Percentiles rank a stretch among this genome's conserved stretches.
phyloP scores from a whole-genome alignment of 2,888 invertebrate genomes.

The Sminthurides aquaticus region DNA sequence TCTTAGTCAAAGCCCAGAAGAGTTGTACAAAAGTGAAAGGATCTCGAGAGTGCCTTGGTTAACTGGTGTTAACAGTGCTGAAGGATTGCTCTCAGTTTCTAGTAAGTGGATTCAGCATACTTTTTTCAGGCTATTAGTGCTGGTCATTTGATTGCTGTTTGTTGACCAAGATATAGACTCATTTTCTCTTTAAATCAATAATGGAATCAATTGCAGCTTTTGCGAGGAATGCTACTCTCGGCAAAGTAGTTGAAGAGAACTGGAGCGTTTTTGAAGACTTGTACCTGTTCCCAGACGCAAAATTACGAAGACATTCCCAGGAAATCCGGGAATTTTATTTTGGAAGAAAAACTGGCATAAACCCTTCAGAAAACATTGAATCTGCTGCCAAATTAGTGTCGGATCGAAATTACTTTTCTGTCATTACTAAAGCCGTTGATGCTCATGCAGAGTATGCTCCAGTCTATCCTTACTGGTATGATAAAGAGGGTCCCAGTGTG shows the following conservation, averaged over 20 bases:
- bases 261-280: neutral
- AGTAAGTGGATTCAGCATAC: too few relatives aligned
- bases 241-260: neutral
- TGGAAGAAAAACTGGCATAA: neutral
- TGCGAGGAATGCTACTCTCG: neutral
- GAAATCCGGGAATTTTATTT: neutral
- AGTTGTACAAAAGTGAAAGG: neutral
- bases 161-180: too few relatives aligned
- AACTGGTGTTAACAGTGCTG: slow-evolving; percentile 1
- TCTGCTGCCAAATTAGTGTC: neutral
- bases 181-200: too few relatives aligned
- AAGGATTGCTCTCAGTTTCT: neutral
- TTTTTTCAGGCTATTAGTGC: too few relatives aligned
- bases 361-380: neutral
- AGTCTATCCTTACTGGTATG: neutral
- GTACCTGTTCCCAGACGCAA: neutral
- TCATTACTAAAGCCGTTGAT: neutral
- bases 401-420: slow-evolving; percentile 5
- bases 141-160: too few relatives aligned
- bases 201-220: slow-evolving; percentile 3
- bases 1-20: neutral
- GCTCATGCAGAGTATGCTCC: neutral
- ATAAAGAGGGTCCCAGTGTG: neutral
- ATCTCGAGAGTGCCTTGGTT: neutral
- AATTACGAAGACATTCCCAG: neutral